Base-by-base conservation (phyloP, 2,888 invertebrate species). In the Orchesellides sinensis region DNA sequence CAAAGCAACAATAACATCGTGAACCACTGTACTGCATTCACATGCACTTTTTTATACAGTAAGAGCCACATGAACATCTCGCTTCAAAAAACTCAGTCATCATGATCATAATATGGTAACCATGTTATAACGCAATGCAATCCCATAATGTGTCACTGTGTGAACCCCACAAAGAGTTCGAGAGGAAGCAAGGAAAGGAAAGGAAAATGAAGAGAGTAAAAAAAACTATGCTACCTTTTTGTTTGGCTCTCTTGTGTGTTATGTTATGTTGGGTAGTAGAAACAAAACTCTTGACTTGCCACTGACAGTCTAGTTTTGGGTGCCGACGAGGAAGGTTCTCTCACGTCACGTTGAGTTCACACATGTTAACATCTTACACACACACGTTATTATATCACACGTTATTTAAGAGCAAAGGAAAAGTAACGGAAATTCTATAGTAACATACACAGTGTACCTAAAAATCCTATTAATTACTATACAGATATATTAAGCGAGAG, bases 291-390 rank as follows among this genome's bases (percentile, higher is more conserved):
- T 45, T 63, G 54, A n/a, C 35, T 74, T 74, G 63, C 47, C 72
- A 72, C 75, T 82, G 75, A 75, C 82, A 82, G 82, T 82, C 75
- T 82, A 69, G 82, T 69, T 68, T 82, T 68, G 69, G 61, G 75
- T 82, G 82, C 75, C 82, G 82, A 82, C 82, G 70, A 75, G 82
- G 75, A 82, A 75, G 82, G 82, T 75, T 82, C 82, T 82, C 52
- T n/a, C 82, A 61, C 82, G 75, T 69, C 65, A 61, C 74, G 27
- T 32, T n/a, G n/a, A n/a, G n/a, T n/a, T n/a, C n/a, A n/a, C n/a
- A n/a, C n/a, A n/a, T n/a, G n/a, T n/a, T n/a, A n/a, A n/a, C n/a
- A n/a, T n/a, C n/a, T n/a, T 17, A 47, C 59, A 59, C 47, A 40
- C 45, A 35, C 35, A 32, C 59, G 27, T 59, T 14, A 21, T 47